phyloP scores from a whole-genome alignment of 1,140 invertebrate genomes.

The Aricia agestis region DNA sequence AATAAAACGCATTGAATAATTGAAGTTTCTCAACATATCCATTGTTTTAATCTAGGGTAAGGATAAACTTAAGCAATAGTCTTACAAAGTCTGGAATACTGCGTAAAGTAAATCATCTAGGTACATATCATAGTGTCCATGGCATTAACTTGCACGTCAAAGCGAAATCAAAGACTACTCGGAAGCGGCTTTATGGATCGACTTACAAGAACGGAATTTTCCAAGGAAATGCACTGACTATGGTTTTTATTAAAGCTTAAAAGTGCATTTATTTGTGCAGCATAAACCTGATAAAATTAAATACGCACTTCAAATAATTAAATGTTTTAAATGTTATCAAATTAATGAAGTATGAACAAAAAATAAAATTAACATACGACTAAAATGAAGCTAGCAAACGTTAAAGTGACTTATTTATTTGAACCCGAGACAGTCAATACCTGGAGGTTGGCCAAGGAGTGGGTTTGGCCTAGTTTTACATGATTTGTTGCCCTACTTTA shows the following conservation, averaged over 20 bases:
- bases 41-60: constrained; percentile 21
- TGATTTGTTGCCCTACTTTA: neutral
- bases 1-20: neutral
- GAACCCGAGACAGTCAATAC: neutral
- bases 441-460: neutral
- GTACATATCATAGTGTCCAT: neutral
- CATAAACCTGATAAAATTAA: neutral
- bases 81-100: constrained; percentile 5
- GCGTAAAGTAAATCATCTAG: neutral
- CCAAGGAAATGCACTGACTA: neutral
- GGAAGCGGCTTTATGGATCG: neutral
- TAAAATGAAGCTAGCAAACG: neutral
- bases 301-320: neutral
- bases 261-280: neutral
- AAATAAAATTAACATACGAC: neutral
- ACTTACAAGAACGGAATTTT: neutral
- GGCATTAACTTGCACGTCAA: neutral
- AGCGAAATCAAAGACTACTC: constrained; percentile 5
- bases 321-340: neutral
- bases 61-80: constrained; percentile 19
- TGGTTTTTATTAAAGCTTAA: neutral
- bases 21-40: neutral
- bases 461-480: neutral
- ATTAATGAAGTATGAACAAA: neutral
- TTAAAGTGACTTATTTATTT: neutral